These are phyloP conservation scores for Orycteropus afer DNA, from an alignment of 2,113 vertebrate species.

Conservation along the genomic window DNA sequence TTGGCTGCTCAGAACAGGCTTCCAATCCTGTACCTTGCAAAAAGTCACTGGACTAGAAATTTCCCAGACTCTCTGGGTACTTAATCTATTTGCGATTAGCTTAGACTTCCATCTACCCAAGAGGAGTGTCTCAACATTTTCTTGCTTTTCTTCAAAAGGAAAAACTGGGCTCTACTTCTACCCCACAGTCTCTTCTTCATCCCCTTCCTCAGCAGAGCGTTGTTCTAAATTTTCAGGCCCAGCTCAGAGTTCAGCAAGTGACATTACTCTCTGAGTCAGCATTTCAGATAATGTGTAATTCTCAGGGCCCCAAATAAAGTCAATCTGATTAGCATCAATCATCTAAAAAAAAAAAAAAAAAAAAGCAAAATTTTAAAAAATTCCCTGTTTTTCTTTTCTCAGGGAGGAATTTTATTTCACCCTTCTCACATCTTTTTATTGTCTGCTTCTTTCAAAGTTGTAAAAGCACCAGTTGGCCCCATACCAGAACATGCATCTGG, in stretches of 20 bases:
- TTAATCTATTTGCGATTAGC: neutral
- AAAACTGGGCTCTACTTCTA: neutral
- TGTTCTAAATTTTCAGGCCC: neutral
- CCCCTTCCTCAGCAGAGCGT: neutral
- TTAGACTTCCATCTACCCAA: neutral
- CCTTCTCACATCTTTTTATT: slow-evolving; percentile 4
- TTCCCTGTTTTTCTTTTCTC: neutral
- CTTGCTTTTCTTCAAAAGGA: neutral
- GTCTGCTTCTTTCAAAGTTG: slow-evolving; percentile 23
- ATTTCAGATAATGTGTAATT: neutral
- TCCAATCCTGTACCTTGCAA: neutral
- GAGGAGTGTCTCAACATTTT: neutral
- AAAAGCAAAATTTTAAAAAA: neutral
- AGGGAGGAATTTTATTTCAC: neutral
- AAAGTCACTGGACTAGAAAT: neutral
- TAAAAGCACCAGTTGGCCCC: neutral
- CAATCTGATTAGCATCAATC: slow-evolving; percentile 12
- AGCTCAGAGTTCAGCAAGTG: neutral
- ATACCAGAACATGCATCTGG: neutral
- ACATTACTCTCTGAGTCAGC: neutral
- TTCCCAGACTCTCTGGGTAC: neutral
- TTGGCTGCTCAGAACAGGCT: neutral
- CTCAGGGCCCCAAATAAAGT: neutral
- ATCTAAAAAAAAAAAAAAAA: neutral
- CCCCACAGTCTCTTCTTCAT: rapidly evolving